Conservation (phyloP, 2,888 invertebrate genomes). For the Campoplex nolae region DNA sequence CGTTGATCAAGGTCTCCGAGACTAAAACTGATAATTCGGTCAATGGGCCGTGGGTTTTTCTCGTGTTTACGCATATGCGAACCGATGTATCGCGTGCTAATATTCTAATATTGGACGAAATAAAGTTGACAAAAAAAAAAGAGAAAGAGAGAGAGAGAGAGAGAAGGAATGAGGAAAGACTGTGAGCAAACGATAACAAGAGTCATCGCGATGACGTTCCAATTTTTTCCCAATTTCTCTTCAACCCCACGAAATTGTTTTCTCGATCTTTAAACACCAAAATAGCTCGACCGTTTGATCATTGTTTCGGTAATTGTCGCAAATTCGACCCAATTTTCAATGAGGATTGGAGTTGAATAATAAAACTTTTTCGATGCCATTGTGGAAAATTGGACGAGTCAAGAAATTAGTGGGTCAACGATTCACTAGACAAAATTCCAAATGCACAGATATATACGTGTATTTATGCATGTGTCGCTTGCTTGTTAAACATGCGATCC, state of each 20-base stretch:
- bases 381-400: slow-evolving; percentile 8
- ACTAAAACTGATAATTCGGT: slow-evolving; percentile 53
- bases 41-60: slow-evolving; percentile 39
- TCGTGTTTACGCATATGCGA: slow-evolving; percentile 8
- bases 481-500: slow-evolving; percentile 6
- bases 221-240: not conserved
- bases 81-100: not conserved
- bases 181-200: not conserved
- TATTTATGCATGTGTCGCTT: no score
- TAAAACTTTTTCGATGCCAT: not conserved
- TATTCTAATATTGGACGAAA: not conserved
- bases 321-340: not conserved
- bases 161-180: not conserved
- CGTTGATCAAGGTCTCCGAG: slow-evolving; percentile 52
- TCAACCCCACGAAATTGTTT: not conserved
- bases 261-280: not conserved
- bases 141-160: no score
- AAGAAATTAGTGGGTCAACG: slow-evolving; percentile 52
- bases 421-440: slow-evolving; percentile 37
- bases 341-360: not conserved
- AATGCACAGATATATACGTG: no score
- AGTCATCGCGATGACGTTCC: not conserved
- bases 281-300: not conserved
- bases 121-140: not conserved
- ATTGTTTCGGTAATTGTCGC: not conserved